phyloP scores from a whole-genome alignment of 92 coral and sea anemone species.

The Epizoanthus rinbou region DNA sequence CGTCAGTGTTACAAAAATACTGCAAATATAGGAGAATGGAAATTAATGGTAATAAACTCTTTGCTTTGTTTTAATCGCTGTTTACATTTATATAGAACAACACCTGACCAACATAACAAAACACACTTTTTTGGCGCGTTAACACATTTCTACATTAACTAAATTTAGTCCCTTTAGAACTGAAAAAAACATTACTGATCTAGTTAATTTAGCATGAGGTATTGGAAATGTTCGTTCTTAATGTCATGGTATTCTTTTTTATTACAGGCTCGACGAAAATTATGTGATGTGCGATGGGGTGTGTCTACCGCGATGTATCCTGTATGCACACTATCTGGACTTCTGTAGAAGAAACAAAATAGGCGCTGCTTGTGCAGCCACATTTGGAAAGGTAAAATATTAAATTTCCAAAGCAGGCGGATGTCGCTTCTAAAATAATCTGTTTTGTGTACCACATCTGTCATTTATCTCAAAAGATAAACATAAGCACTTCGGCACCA shows the following conservation, averaged over 20 bases:
- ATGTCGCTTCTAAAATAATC: not conserved
- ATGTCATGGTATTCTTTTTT: not conserved
- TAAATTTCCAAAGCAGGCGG: not conserved
- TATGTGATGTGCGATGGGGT: slow-evolving; percentile 99
- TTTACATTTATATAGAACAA: too few relatives aligned
- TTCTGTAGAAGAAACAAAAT: slow-evolving; percentile 91
- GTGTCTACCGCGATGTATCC: slow-evolving; percentile 93
- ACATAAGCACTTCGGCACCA: not conserved
- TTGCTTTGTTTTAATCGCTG: too few relatives aligned
- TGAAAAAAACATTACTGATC: too few relatives aligned
- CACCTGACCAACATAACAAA: too few relatives aligned
- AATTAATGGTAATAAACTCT: too few relatives aligned
- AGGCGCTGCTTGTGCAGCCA: slow-evolving; percentile 98
- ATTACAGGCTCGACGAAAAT: slow-evolving; percentile 91
- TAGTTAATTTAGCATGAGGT: too few relatives aligned
- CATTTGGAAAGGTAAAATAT: slow-evolving; percentile 91
- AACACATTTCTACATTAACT: too few relatives aligned
- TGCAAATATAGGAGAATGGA: too few relatives aligned
- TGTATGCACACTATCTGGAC: slow-evolving; percentile 97
- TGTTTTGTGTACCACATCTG: not conserved
- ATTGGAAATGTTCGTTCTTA: too few relatives aligned
- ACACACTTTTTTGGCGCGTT: too few relatives aligned
- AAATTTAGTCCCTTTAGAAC: too few relatives aligned
- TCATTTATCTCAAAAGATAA: not conserved
- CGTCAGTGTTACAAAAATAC: too few relatives aligned